A percentile compares a stretch with the other conserved stretches of the same genome.
Evolutionary conservation across 2,113 vertebrate species (phyloP).

Genomic region (Panthera uncia): DNA sequence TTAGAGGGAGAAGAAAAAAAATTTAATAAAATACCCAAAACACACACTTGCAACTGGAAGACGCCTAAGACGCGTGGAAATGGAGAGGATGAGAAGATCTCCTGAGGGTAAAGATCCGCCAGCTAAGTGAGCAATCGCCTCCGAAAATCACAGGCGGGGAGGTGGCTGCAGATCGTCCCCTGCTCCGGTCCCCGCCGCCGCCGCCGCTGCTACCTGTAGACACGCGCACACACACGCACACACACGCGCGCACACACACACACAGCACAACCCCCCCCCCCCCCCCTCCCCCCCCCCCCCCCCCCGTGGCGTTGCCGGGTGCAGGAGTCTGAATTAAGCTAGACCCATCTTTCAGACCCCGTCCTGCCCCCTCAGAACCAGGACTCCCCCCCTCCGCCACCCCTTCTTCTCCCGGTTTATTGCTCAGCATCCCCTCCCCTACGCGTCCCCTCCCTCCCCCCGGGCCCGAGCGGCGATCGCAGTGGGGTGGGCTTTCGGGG

Average conservation of each 20-base stretch:
- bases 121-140: constrained; percentile 69
- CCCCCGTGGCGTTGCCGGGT: not conserved
- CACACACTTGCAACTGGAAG: constrained; percentile 72
- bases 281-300: not conserved
- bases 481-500: not conserved
- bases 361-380: not conserved
- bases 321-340: constrained; percentile 26
- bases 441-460: not conserved
- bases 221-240: constrained; percentile 52
- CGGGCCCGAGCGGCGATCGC: not conserved
- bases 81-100: constrained; percentile 51
- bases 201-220: constrained; percentile 80
- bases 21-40: constrained; percentile 43
- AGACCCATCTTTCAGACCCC: not conserved
- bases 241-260: constrained; percentile 51
- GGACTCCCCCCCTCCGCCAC: not conserved
- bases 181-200: constrained; percentile 46
- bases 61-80: constrained; percentile 51
- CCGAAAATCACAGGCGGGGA: constrained; percentile 52
- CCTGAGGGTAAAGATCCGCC: constrained; percentile 60
- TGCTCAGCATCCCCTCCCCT: not conserved
- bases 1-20: not conserved
- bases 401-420: not conserved
- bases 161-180: constrained; percentile 66
- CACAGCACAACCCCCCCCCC: not conserved